Base-by-base conservation (phyloP, 2,888 invertebrate genomes). In the Cheilosia variabilis region DNA sequence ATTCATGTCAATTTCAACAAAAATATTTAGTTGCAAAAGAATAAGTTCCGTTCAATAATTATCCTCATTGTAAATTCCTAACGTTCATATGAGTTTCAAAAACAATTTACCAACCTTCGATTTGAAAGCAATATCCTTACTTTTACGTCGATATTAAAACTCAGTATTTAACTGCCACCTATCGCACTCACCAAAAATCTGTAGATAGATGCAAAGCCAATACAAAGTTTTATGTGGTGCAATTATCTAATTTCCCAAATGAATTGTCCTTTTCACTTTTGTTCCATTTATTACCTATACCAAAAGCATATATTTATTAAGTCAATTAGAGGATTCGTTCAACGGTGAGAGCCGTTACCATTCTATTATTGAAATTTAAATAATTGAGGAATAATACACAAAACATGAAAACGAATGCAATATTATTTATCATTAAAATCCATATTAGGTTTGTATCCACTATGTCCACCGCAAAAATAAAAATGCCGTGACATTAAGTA, bases 401-500 rank as follows among this genome's bases (percentile, higher is more conserved):
- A 69, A 77, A 72, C 69, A 66, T 76, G 75, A 57, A 81, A 72
- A 62, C 63, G 63, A 66, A 77, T 45, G 77, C 55, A 63, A 78
- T 82, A 72, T 77, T 77, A 72, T 73, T 77, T 77, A 72, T 73
- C 73, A 76, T 69, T 82, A 60, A 69, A 73, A 78, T 78, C 69
- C 82, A 50, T 31, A 31, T 31, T 31, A 69, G 75, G 81, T 73
- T 77, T 58, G 62, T 71, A 78, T 63, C 31, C 53, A 65, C 55
- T 22, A 22, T 68, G 68, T 41, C 72, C 58, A 87, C 82, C 78
- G 73, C 82, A 82, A 78, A 87, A 73, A 77, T 82, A 82, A 87
- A 87, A 87, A 87, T 87, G 82, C 87, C 87, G 87, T 87, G 87
- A 87, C 87, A 87, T 81, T 68, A 73, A 65, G 45, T 55, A 41